Base-by-base conservation (phyloP, 2,113 vertebrate species). In the Puma concolor region DNA sequence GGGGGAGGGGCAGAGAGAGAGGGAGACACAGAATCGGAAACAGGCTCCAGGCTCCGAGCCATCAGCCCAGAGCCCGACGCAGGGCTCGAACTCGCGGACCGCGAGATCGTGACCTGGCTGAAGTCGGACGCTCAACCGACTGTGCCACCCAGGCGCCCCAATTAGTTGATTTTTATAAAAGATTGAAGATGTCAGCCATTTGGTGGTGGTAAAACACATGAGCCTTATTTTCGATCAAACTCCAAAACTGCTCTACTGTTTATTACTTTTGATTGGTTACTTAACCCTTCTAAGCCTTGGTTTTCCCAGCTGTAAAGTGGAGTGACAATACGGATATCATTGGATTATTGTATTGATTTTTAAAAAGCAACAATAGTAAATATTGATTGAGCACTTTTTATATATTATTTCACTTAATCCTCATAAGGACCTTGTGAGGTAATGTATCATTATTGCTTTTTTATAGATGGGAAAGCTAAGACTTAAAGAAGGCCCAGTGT, bases 141-240 rank as follows among this genome's bases (percentile, higher is more conserved):
- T n/a, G n/a, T n/a, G n/a, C n/a, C n/a, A n/a, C n/a, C n/a, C n/a
- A n/a, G n/a, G n/a, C n/a, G n/a, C n/a, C n/a, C n/a, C n/a, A 60
- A 23, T 60, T 88, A 89, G 29, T 89, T 90, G 86, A 88, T 89
- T 89, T 95, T 96, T 91, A 63, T 12, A 29, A 87, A 94, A 93
- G 29, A 81, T 95, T 74, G 71, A 80, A 16, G n/a, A 31, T 90
- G 25, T 84, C 67, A 89, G 17, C 54, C 27, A 83, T 80, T 90
- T 87, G 14, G 11, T 87, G 80, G 36, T 77, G 7, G 29, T 76
- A 92, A 96, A 72, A 50, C 76, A 13, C 2, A 44, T 72, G 44
- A 94, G 2, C 33, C 80, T 91, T 88, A 87, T 88, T 95, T 95
- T 83, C 36, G 6, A 86, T 83, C 8, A 80, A 71, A 80, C 44